Base-by-base conservation (phyloP, 2,888 invertebrate species). In the Alsophila aescularia region DNA sequence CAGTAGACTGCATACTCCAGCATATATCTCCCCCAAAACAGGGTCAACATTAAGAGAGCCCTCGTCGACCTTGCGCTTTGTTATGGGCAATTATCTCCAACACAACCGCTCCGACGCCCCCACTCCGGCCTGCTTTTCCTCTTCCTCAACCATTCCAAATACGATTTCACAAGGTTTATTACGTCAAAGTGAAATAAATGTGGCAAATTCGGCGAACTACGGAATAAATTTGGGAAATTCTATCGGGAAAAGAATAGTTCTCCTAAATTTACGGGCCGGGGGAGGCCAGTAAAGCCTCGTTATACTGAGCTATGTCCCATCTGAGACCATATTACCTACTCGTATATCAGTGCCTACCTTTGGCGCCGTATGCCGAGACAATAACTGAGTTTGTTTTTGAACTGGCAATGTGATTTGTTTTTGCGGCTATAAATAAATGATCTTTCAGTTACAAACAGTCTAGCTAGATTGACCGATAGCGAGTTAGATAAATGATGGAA, bases 261-360 rank as follows among this genome's bases (percentile, higher is more conserved):
- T 80, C 72, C 79, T 75, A 79, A 84, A 90, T 89, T 90, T 90
- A 90, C 83, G 83, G 83, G 79, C 77, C 79, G 67, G 68, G 69
- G 76, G 85, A 83, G 88, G 77, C 76, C 83, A 76, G 84, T 89
- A 88, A 89, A 86, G 79, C 76, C 87, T 90, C 86, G 87, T 90
- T 90, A 89, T 74, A 68, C 78, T 89, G 87, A 89, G 79, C 85
- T 82, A 88, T 83, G 83, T 80, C 79, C 81, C 82, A 77, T 83
- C 77, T 73, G 81, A 81, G 85, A 74, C 77, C 67, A 69, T 75
- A 76, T 78, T 79, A 80, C 70, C 66, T 63, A 57, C 60, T 63
- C 66, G 62, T 68, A 73, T 73, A 71, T 75, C 72, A 72, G 60
- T 51, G 44, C 42, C 64, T 68, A 73, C 64, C 72, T 74, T 66